Percentiles rank a stretch among this genome's conserved stretches.
These are phyloP conservation scores for Indicator indicator DNA, from an alignment of 2,113 vertebrate species.

Conservation along the genomic window DNA sequence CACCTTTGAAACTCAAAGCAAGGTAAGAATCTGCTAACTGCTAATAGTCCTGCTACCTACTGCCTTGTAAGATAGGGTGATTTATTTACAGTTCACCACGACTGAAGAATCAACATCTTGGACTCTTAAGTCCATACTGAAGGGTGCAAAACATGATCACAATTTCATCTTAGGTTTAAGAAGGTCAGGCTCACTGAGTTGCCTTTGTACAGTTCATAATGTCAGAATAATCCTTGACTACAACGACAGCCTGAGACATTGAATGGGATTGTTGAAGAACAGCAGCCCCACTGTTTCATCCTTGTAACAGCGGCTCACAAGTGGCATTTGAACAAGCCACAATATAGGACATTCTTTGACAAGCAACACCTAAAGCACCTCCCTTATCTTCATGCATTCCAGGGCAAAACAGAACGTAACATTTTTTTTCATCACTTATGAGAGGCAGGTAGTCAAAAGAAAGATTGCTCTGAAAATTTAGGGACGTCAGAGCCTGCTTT, in stretches of 20 bases:
- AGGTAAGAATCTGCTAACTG: neutral
- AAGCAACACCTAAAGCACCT: neutral
- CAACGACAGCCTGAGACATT: neutral
- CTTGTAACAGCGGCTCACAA: neutral
- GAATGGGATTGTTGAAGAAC: neutral
- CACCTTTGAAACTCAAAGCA: neutral
- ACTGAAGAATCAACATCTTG: neutral
- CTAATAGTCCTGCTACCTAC: neutral
- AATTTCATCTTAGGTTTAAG: neutral
- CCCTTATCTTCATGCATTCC: neutral
- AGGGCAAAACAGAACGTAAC: neutral
- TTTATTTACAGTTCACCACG: neutral
- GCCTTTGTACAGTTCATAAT: neutral
- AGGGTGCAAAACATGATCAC: neutral
- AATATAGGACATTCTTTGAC: neutral
- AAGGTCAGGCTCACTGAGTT: neutral
- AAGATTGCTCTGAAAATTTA: neutral
- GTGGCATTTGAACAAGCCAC: neutral
- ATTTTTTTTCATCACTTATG: neutral
- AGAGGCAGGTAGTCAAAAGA: neutral
- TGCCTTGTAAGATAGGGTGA: neutral
- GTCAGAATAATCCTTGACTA: neutral
- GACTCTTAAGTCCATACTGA: neutral
- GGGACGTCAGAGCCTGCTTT: neutral
- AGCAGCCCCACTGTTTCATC: neutral